Base-by-base conservation (phyloP, 35 echinoderm and acorn worm species). In the Hemicentrotus pulcherrimus region DNA sequence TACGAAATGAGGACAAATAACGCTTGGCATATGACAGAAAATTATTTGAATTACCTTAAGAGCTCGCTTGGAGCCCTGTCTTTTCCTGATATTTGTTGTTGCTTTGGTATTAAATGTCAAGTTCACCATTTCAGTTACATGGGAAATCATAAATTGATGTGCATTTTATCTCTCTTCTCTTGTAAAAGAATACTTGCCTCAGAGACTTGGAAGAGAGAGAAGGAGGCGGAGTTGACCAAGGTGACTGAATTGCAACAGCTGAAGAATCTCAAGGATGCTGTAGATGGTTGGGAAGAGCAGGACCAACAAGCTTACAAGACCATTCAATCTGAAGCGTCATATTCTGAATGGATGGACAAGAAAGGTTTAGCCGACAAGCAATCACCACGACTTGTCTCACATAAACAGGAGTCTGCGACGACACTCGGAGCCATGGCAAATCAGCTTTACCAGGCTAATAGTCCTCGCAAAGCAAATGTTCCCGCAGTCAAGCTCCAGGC, bases 181-280 rank as follows among this genome's bases (percentile, higher is more conserved):
- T 60, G 45, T 92, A 88, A 22, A 32, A 99, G 98, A 55, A 94
- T 99, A 31, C 88, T 99, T 58, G 96, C 98, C 31, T 98, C 98
- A 70, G 95, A 98, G 88, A 96, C 94, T 6, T 99, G 98, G 98
- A 98, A 92, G 78, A 95, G 96, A 91, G 98, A 97, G 31, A 97
- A 98, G 94, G 95, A 97, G 18, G 92, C 95, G 4, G 94, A 99
- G 91, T 47, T 94, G 58, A 46, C 32, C 19, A 92, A 99, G 89
- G 94, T 98, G 86, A 94, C 94, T 88, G 96, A 98, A 87, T 86
- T 96, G 46, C 60, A 97, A 61, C 33, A 95, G 32, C 96, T 98
- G 31, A 96, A 97, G 71, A 46, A 96, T 30, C 89, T 97, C 35
- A 97, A 97, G 93, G 94, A 98, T 71, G 95, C 95, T n/a, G 98